Conservation (phyloP, 64 coral and sea anemone genomes). For the Actinia tenebrosa region DNA sequence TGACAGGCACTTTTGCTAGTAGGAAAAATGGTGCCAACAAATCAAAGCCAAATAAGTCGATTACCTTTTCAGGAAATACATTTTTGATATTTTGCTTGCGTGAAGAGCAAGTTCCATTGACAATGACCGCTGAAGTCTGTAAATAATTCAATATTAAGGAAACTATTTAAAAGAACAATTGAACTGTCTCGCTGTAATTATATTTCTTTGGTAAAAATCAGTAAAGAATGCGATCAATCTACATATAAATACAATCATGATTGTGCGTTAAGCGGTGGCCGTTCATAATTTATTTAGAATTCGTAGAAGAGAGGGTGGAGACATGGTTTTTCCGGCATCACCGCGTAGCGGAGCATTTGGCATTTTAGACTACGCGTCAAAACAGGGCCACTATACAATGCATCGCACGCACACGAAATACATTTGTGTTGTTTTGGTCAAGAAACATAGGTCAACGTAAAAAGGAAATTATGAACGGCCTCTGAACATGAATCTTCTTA, state of each 20-base stretch:
- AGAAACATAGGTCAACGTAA: too few relatives aligned
- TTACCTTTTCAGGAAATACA: not conserved
- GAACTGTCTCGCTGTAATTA: conserved; percentile 1
- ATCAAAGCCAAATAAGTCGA: not conserved
- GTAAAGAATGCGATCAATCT: not conserved
- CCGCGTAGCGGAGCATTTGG: too few relatives aligned
- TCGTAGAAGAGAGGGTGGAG: not conserved
- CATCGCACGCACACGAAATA: too few relatives aligned
- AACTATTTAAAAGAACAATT: conserved; percentile 18
- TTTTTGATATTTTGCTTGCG: conserved; percentile 5
- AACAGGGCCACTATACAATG: not conserved
- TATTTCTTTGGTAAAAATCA: conserved; percentile 1
- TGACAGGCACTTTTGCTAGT: not conserved
- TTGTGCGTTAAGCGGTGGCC: not conserved
- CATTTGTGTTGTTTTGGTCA: too few relatives aligned
- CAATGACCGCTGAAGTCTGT: conserved; percentile 1
- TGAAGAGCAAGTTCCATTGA: conserved; percentile 5
- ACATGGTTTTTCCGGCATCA: too few relatives aligned
- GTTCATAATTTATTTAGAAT: not conserved
- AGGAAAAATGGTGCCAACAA: not conserved
- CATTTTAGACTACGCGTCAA: too few relatives aligned
- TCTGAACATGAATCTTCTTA: not conserved
- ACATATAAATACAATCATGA: not conserved
- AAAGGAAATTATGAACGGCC: not conserved
- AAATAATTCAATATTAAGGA: conserved; percentile 4